Evolutionary conservation across 2,113 vertebrate species (phyloP).

Genomic region (Tyto alba): DNA sequence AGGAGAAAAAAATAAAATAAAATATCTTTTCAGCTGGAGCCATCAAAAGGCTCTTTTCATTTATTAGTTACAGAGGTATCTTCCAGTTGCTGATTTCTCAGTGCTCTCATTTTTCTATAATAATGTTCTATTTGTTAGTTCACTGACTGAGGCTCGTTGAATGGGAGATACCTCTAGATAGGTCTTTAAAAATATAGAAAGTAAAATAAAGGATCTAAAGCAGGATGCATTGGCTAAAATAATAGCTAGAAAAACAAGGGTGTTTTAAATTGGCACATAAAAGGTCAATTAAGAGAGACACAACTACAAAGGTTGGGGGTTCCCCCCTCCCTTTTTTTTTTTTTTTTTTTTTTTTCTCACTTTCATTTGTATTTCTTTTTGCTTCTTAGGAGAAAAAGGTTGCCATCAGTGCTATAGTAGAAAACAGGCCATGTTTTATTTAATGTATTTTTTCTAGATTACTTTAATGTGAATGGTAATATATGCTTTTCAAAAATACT

Average conservation of each 20-base stretch:
- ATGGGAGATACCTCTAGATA: conserved; percentile 5
- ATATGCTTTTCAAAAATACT: background rate
- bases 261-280: conserved; percentile 42
- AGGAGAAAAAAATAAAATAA: conserved; percentile 91
- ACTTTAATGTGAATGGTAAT: background rate
- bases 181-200: conserved; percentile 28
- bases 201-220: conserved; percentile 44
- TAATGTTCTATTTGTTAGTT: conserved; percentile 59
- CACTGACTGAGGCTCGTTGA: background rate
- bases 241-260: conserved; percentile 30
- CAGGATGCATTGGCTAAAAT: background rate
- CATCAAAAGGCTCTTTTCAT: conserved; percentile 91
- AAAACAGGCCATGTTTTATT: background rate
- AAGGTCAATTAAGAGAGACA: conserved; percentile 50
- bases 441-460: background rate
- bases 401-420: background rate
- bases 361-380: conserved; percentile 3
- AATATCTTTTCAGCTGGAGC: conserved; percentile 97
- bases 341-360: background rate
- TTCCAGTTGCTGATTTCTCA: conserved; percentile 88
- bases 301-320: background rate
- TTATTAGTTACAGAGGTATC: conserved; percentile 96
- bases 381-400: background rate
- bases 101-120: conserved; percentile 55
- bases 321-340: background rate